Evolutionary conservation across 2,797 vertebrate genomes (phyloP).

Genomic region (Lophura swinhoii): DNA sequence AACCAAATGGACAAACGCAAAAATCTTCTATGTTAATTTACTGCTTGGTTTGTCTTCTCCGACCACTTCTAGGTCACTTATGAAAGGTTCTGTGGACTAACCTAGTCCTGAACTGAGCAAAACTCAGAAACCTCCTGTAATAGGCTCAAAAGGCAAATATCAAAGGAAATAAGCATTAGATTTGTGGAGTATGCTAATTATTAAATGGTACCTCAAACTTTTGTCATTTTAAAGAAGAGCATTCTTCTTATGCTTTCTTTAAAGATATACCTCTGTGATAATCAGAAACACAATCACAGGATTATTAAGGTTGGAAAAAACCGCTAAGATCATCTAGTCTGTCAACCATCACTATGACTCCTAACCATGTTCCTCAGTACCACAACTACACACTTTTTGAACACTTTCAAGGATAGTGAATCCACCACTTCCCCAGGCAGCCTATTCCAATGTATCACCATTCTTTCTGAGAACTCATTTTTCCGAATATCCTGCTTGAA

Average conservation of each 20-base stretch:
- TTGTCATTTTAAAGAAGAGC: background rate
- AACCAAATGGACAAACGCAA: background rate
- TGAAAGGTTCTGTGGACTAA: fast-evolving
- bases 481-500: no score
- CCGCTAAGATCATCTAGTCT: no score
- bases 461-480: no score
- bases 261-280: background rate
- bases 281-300: background rate
- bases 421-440: no score
- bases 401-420: no score
- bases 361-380: no score
- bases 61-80: fast-evolving
- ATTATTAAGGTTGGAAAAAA: no score
- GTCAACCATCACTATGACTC: no score
- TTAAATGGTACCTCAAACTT: background rate
- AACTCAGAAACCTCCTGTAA: background rate
- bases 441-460: no score
- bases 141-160: background rate
- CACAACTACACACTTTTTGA: no score
- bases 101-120: background rate
- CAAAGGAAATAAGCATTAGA: background rate
- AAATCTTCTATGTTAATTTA: background rate
- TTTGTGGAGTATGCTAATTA: background rate
- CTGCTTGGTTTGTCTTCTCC: background rate
- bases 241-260: background rate